These are phyloP conservation scores for Muscidifurax raptorellus DNA, from an alignment of 1,140 invertebrate species.

Conservation along the genomic window DNA sequence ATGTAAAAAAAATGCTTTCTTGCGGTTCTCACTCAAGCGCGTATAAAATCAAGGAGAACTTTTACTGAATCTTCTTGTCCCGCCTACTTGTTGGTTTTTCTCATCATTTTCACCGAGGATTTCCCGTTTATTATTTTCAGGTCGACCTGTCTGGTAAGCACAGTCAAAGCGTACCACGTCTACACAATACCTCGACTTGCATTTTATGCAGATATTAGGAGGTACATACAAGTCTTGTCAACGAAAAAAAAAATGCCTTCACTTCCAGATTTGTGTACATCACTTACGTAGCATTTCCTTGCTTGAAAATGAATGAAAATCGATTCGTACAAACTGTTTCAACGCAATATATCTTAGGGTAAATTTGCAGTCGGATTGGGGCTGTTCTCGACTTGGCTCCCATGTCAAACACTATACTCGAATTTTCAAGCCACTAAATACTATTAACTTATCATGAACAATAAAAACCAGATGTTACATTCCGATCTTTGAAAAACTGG, in stretches of 20 bases:
- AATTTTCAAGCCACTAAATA: constrained; percentile 51
- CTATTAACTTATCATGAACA: constrained; percentile 48
- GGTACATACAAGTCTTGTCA: constrained; percentile 50
- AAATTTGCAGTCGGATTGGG: constrained; percentile 54
- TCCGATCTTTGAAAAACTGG: constrained; percentile 25
- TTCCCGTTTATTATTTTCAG: constrained; percentile 49
- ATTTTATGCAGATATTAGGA: constrained; percentile 43
- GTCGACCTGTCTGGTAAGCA: constrained; percentile 49
- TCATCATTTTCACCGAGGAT: constrained; percentile 48
- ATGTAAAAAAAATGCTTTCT: constrained; percentile 50
- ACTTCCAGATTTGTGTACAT: constrained; percentile 49
- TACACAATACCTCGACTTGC: constrained; percentile 44
- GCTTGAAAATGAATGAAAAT: constrained; percentile 48
- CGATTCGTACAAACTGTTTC: constrained; percentile 48
- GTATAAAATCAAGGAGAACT: constrained; percentile 56
- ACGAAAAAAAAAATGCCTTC: constrained; percentile 48
- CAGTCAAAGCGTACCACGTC: constrained; percentile 52
- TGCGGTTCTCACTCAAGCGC: constrained; percentile 58
- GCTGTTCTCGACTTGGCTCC: constrained; percentile 62
- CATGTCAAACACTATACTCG: constrained; percentile 67
- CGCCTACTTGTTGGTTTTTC: constrained; percentile 48
- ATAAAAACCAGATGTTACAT: constrained; percentile 38
- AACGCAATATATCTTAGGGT: constrained; percentile 46
- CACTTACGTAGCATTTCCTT: constrained; percentile 33
- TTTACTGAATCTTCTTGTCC: constrained; percentile 57